These are phyloP conservation scores for Sapayoa aenigma DNA, from an alignment of 2,113 vertebrate species.

Conservation along the genomic window DNA sequence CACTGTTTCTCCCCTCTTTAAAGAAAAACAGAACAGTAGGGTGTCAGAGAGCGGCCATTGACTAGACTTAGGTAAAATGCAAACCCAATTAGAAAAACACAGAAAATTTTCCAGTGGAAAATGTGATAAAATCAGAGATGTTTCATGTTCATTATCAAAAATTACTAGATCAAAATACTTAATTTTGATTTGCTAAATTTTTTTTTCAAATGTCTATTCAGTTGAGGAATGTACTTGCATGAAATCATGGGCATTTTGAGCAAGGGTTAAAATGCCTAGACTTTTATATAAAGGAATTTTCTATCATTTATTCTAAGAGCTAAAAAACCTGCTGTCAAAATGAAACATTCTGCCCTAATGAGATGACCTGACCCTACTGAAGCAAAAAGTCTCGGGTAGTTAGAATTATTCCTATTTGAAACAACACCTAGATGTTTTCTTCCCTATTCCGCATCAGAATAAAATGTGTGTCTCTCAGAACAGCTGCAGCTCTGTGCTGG, in stretches of 20 bases:
- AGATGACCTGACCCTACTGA: not conserved
- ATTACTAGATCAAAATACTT: not conserved
- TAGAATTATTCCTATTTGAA: not conserved
- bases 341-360: not conserved
- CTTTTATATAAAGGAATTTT: not conserved
- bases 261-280: not conserved
- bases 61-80: not conserved
- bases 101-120: not conserved
- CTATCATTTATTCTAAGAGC: not conserved
- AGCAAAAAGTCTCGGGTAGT: not conserved
- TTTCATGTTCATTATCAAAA: not conserved
- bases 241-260: not conserved
- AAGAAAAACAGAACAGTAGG: not conserved
- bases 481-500: not conserved
- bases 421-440: not conserved
- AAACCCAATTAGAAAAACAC: fast-evolving
- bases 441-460: not conserved
- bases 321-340: not conserved
- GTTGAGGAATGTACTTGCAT: not conserved
- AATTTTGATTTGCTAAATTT: not conserved
- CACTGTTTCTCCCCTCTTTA: not conserved
- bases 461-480: not conserved
- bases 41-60: not conserved
- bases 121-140: not conserved
- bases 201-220: not conserved